Evolutionary conservation across 2,113 vertebrate species (phyloP).

Genomic region (Carettochelys insculpta): DNA sequence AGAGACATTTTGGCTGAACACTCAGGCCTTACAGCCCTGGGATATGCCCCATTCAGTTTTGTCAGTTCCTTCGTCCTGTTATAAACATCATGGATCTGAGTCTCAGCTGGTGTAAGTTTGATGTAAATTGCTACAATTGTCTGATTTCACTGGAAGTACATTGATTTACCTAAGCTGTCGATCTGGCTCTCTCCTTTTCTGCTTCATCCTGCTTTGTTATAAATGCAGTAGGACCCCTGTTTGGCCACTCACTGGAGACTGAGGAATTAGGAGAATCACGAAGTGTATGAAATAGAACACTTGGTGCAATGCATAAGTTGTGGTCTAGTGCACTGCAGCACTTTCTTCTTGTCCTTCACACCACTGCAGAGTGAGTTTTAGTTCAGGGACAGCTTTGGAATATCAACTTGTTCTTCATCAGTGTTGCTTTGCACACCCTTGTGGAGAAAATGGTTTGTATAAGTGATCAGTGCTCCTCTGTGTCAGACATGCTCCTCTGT

Average conservation of each 20-base stretch:
- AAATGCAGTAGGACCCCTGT: neutral
- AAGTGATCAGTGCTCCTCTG: no score
- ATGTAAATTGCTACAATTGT: neutral
- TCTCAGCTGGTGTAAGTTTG: neutral
- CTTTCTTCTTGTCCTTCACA: neutral
- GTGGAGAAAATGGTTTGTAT: neutral
- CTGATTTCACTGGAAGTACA: neutral
- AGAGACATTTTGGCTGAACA: neutral
- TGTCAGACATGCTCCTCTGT: no score
- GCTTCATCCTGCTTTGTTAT: neutral
- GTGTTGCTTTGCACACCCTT: neutral
- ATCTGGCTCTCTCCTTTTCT: neutral
- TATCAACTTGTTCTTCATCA: neutral
- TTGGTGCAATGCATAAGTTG: neutral
- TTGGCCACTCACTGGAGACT: neutral
- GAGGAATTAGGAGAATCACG: neutral
- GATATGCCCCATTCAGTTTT: neutral
- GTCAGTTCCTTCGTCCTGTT: neutral
- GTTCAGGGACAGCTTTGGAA: neutral
- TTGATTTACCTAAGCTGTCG: neutral
- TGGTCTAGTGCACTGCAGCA: neutral
- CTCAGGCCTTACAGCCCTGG: neutral
- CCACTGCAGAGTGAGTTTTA: neutral
- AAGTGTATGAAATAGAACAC: neutral
- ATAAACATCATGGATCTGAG: fast-evolving